Evolutionary conservation across 1,140 invertebrate species (phyloP), one percentile per base, ranked within the genome.

Genomic region (Diabrotica virgifera): DNA sequence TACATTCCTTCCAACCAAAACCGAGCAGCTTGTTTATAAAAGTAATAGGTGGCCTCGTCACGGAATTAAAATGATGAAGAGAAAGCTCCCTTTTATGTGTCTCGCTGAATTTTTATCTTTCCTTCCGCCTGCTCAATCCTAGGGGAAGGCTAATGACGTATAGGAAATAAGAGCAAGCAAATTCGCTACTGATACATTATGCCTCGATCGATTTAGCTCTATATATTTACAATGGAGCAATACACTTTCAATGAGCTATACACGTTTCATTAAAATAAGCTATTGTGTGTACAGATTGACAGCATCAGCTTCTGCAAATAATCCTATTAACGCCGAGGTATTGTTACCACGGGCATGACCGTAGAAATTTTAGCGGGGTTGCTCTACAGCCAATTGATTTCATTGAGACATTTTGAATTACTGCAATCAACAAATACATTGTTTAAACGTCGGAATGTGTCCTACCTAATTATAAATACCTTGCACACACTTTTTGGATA

Each of bases 41-140:
- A 60, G 64, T 61, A 61, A 65, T 65, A 61, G 64, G 58, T 52
- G 54, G 57, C 40, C 38, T 60, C 58, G 59, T 62, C 59, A 40
- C 50, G 50, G 59, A 65, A 65, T 65, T 65, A 65, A 65, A 61
- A 65, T 65, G 59, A 65, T 65, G 59, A 61, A 65, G 64, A 60
- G 64, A 61, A 61, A 61, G 64, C 59, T 65, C 52, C 59, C 59
- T 65, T 65, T 65, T 65, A 61, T 65, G 53, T 54, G 52, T 58
- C 53, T 14, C 53, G 10, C 13, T 14, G 35, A 55, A 55, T 55
- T 55, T 55, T 55, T 55, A 55, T 55, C 53, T 55, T 10, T 36
- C 13, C 35, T 36, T 55, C 40, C 40, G 40, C 40, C 40, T 46
- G 40, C n/a, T 46, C 40, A 46, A 46, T 10, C n/a, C 40, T 8